Evolutionary conservation across 1,140 invertebrate genomes (phyloP), one percentile per base, ranked within the genome.

Genomic region (Brachionus rotundiformis): DNA sequence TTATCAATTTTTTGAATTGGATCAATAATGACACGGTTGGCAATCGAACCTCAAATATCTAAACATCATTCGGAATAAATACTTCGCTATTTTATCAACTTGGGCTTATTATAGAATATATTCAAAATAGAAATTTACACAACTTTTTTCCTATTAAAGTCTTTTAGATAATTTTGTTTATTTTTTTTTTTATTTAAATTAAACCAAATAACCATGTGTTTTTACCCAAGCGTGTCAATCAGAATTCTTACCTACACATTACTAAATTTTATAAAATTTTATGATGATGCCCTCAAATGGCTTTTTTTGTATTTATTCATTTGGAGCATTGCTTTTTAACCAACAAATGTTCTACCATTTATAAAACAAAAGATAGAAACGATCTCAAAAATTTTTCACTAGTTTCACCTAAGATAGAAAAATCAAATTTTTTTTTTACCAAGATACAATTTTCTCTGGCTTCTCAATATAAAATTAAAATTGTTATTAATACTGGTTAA

Each of bases 231-330:
- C 61, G 61, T 63, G 29, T 29, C 61, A 33, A 19, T 54, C 47
- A 54, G 47, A 54, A 54, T 54, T 54, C 47, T 54, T 54, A 54
- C 47, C 47, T 54, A 54, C 47, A 54, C 47, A 54, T 54, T 54
- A 54, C 8, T 54, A 8, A 54, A 54, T 54, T 54, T 54, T 54
- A 19, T 54, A 19, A 19, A 41, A 41, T 19, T 54, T 19, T 19
- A 7, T 19, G 23, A 54, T 54, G 47, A 19, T 54, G 19, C 19
- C 19, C 47, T 54, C 47, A 63, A n/a, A 63, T 63, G 61, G 25
- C 29, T 54, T 19, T 49, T 49, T 54, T 54, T 2, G 2, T 47
- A 54, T 54, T 7, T 54, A 54, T 54, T 54, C 19, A 49, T 49
- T 49, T 49, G 47, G 19, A 3, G 47, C 47, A 49, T 6, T 16